phyloP scores from a whole-genome alignment of 2,797 vertebrate genomes.

The Rhabdophis nuchalis region DNA sequence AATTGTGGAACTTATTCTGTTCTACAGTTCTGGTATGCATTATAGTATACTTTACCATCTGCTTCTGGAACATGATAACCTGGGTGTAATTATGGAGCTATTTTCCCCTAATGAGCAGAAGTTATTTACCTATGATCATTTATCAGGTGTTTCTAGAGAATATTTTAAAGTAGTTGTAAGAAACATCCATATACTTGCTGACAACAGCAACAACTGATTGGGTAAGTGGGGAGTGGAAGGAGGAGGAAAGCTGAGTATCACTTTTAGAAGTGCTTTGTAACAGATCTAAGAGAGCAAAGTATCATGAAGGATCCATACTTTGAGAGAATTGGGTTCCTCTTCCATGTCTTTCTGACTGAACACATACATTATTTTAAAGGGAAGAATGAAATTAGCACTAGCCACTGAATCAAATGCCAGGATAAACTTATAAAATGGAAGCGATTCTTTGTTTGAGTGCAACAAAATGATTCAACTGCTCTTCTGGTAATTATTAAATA shows the following conservation, averaged over 20 bases:
- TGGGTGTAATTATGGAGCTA: background rate
- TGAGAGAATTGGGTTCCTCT: background rate
- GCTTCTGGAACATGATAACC: background rate
- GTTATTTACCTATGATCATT: background rate
- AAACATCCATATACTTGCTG: background rate
- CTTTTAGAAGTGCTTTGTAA: background rate
- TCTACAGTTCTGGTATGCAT: background rate
- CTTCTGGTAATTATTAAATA: background rate
- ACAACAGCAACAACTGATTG: background rate
- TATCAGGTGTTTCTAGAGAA: background rate
- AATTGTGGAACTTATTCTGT: background rate
- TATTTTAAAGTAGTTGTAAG: background rate
- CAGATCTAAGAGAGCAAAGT: background rate
- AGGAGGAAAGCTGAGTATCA: background rate
- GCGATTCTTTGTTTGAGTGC: background rate
- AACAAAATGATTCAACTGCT: background rate
- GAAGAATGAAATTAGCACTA: background rate
- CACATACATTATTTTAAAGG: background rate
- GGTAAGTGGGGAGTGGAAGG: background rate
- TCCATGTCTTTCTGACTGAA: background rate
- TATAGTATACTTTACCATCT: background rate
- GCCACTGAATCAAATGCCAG: background rate
- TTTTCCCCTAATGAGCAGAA: background rate
- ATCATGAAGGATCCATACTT: background rate
- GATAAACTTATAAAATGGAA: background rate